These are phyloP conservation scores for Chouioia cunea DNA, from an alignment of 2,888 invertebrate genomes.

Conservation along the genomic window DNA sequence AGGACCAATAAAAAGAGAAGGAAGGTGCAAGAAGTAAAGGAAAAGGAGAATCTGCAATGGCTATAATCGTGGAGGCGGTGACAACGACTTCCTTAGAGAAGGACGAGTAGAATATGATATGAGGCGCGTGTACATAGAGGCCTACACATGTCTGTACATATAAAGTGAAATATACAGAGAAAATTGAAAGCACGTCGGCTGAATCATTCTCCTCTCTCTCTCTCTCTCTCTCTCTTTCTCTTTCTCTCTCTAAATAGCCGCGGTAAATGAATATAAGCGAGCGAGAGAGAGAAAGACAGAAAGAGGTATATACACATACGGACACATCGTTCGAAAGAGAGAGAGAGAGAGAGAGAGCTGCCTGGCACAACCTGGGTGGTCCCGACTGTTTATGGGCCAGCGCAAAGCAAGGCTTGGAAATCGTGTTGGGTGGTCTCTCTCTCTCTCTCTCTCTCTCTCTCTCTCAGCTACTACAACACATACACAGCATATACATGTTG, in stretches of 20 bases:
- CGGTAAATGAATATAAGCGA: no score
- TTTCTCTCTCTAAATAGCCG: conserved; percentile 6
- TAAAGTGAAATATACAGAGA: background rate
- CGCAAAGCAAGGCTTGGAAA: conserved; percentile 53
- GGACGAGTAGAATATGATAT: no score
- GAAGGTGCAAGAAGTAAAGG: no score
- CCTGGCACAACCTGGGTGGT: conserved; percentile 65
- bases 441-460: conserved; percentile 26
- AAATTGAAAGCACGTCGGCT: background rate
- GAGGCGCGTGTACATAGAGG: background rate
- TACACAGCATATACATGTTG: no score
- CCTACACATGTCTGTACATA: background rate
- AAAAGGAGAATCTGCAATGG: no score
- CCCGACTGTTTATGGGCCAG: conserved; percentile 66
- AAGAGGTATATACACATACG: no score
- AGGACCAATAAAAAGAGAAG: no score
- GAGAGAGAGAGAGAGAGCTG: conserved; percentile 50
- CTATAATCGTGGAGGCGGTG: no score
- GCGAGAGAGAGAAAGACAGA: background rate
- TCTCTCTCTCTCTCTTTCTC: conserved; percentile 20
- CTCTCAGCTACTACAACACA: background rate
- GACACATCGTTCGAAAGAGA: no score
- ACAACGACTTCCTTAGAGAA: no score
- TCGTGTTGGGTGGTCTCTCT: conserved; percentile 13
- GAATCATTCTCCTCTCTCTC: no score